Percentiles rank a stretch among this genome's conserved stretches.
Evolutionary conservation across 64 coral and sea anemone species (phyloP).

Genomic region (Montipora sp.): DNA sequence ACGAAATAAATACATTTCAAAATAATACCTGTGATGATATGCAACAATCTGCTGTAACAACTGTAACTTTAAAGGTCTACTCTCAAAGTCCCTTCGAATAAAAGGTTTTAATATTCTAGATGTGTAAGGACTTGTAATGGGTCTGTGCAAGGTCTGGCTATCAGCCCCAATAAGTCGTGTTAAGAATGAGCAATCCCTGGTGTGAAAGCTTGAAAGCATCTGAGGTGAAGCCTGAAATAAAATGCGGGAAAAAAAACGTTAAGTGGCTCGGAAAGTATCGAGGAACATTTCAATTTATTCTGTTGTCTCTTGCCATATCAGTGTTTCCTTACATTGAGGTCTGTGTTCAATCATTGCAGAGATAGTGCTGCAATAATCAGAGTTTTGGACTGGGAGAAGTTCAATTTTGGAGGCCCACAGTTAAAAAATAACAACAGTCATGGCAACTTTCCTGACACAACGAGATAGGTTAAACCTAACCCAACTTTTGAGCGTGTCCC

Average conservation of each 20-base stretch:
- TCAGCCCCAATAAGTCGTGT: slow-evolving; percentile 82
- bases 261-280: too few relatives aligned
- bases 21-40: slow-evolving; percentile 49
- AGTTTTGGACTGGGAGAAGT: too few relatives aligned
- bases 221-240: slow-evolving; percentile 51
- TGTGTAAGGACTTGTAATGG: slow-evolving; percentile 97
- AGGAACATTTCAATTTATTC: too few relatives aligned
- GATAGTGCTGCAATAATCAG: too few relatives aligned
- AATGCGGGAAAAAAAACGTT: not conserved
- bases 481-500: too few relatives aligned
- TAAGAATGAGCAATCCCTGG: slow-evolving; percentile 61
- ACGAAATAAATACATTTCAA: too few relatives aligned
- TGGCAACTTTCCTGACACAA: too few relatives aligned
- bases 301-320: too few relatives aligned
- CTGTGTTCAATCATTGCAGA: not conserved
- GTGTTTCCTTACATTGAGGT: too few relatives aligned
- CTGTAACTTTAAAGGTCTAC: slow-evolving; percentile 85
- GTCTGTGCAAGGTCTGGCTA: slow-evolving; percentile 63
- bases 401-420: too few relatives aligned
- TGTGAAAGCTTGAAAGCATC: slow-evolving; percentile 32
- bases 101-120: slow-evolving; percentile 91
- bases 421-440: too few relatives aligned
- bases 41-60: slow-evolving; percentile 77
- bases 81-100: slow-evolving; percentile 94
- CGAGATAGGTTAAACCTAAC: too few relatives aligned